Evolutionary conservation across 1,140 invertebrate genomes (phyloP), one percentile per base, ranked within the genome.

Genomic region (Danaus melanippus): DNA sequence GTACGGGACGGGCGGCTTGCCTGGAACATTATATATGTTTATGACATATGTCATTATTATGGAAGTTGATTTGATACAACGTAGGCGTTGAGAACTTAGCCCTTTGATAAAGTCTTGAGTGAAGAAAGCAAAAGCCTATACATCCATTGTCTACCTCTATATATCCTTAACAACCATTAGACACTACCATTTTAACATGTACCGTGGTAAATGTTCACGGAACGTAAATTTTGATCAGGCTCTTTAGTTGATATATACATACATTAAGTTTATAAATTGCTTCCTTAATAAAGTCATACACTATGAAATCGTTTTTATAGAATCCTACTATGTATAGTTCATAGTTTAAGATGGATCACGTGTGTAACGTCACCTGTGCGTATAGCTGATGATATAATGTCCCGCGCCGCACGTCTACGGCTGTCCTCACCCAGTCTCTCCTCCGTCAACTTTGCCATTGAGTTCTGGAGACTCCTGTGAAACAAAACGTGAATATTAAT

Each of bases 1-100:
- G 71, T 90, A 90, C 47, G 90, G 89, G 53, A 90, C 85, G 2
- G 89, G 89, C 5, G 90, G 89, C 74, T 90, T 90, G 58, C 89
- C 85, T 78, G 62, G 0, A 42, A 32, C 10, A 46, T 40, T n/a
- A 10, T 9, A 15, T 15, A 15, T 15, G n/a, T n/a, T n/a, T n/a
- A n/a, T n/a, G n/a, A n/a, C n/a, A 15, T 15, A 32, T 32, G 21
- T 32, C 21, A 32, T 32, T 32, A 32, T 0, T 8, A 32, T 32
- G 21, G 21, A 32, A 32, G 21, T 5, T 32, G 21, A 32, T 32
- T 32, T 32, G 21, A 32, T 32, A 32, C 21, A 7, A 15, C 15
- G 15, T 3, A 15, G 9, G 12, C 6, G 8, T 46, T 9, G 21
- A 8, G 17, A 8, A 39, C 10, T 5, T 11, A 50, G 12, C 32